phyloP scores from a whole-genome alignment of 2,113 vertebrate genomes.

The Halichoerus grypus region DNA sequence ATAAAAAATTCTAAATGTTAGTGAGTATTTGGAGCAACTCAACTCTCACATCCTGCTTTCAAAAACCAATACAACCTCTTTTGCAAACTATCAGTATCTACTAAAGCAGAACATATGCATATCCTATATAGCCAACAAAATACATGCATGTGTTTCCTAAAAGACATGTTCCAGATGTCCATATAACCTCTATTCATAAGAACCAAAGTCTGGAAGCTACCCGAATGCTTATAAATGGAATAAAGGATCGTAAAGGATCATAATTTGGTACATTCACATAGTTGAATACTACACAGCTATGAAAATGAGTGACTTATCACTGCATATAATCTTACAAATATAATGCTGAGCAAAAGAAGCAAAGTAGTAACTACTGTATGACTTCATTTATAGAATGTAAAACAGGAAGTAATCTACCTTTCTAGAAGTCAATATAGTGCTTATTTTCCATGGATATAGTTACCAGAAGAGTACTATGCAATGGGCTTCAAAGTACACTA shows the following conservation, averaged over 20 bases:
- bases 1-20: neutral
- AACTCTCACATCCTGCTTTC: neutral
- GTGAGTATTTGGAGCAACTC: neutral
- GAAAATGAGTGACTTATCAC: neutral
- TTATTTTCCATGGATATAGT: neutral
- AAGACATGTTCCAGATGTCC: neutral
- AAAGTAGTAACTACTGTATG: neutral
- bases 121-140: neutral
- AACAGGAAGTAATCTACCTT: neutral
- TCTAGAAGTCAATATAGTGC: neutral
- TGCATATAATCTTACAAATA: neutral
- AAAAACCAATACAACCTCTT: neutral
- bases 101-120: neutral
- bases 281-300: neutral
- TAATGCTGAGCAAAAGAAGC: neutral
- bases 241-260: neutral
- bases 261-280: neutral
- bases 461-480: neutral
- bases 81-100: neutral
- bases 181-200: neutral
- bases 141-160: neutral
- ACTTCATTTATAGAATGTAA: neutral
- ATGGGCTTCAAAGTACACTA: neutral
- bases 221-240: neutral
- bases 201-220: neutral